Percentiles rank a stretch among this genome's conserved stretches.
Evolutionary conservation across 1,140 invertebrate genomes (phyloP).

Genomic region (Drosophila jambulina): DNA sequence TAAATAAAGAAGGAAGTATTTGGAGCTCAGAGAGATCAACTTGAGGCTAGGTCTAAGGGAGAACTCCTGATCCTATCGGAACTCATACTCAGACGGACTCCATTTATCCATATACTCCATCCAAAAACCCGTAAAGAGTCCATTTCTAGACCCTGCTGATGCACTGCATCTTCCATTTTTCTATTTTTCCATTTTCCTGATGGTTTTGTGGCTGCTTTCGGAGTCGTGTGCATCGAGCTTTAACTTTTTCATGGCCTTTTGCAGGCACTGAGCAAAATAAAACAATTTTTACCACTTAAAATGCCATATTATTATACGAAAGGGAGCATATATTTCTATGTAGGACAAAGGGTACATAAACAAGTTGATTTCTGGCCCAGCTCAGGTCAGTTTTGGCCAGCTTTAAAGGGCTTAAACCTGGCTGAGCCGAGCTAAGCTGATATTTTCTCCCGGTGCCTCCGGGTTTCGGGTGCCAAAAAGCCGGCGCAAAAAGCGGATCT

Average conservation of each 20-base stretch:
- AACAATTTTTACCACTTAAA: no score
- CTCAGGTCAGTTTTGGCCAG: neutral
- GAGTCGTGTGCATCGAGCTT: neutral
- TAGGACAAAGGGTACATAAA: no score
- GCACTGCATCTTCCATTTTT: conserved; percentile 16
- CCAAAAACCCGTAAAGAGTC: no score
- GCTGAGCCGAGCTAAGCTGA: neutral
- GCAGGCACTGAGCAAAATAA: conserved; percentile 5
- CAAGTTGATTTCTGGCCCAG: neutral
- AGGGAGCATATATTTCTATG: no score
- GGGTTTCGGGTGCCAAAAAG: conserved; percentile 5
- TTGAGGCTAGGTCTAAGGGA: no score
- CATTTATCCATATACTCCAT: no score
- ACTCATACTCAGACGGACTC: no score
- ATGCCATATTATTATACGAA: no score
- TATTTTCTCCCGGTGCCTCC: conserved; percentile 1
- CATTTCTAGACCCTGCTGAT: neutral
- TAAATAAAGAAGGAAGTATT: neutral
- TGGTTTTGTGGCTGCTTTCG: neutral
- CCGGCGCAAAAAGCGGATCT: conserved; percentile 39
- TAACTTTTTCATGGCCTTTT: conserved; percentile 13
- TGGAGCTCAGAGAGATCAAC: neutral
- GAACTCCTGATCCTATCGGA: no score
- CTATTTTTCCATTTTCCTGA: neutral
- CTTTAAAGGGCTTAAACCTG: neutral